Percentiles rank a stretch among this genome's conserved stretches.
Conservation (phyloP, 2,888 invertebrate species). For the Julus scanicus region DNA sequence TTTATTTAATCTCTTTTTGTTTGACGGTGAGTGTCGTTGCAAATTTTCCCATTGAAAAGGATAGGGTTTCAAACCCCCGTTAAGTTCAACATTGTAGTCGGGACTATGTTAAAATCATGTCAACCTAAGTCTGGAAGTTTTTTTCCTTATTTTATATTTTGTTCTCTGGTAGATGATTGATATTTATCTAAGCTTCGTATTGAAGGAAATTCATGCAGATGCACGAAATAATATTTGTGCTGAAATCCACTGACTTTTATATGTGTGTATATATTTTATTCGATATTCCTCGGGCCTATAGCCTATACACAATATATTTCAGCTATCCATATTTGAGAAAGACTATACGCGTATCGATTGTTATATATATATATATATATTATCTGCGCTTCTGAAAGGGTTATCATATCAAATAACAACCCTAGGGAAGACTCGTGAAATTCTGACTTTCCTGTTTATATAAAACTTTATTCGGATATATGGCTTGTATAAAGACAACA, state of each 20-base stretch:
- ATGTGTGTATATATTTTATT: neutral
- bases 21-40: too few species aligned
- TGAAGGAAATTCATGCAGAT: neutral
- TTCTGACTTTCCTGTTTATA: constrained; percentile 13
- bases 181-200: neutral
- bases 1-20: too few species aligned
- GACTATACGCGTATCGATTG: constrained; percentile 26
- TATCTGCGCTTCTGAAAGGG: constrained; percentile 3
- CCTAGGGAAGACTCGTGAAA: constrained; percentile 13
- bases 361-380: constrained; percentile 1
- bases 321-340: constrained; percentile 12
- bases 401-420: constrained; percentile 26
- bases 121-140: neutral
- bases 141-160: neutral
- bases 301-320: constrained; percentile 10
- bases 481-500: constrained; percentile 1
- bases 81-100: too few species aligned
- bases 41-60: too few species aligned
- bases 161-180: neutral
- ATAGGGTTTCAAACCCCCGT: too few species aligned
- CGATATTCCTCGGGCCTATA: too few species aligned
- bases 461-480: constrained; percentile 21
- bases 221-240: neutral
- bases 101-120: too few species aligned
- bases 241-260: neutral